Conservation (phyloP, 2,797 vertebrate species). For the Phyllotis vaccarum region DNA sequence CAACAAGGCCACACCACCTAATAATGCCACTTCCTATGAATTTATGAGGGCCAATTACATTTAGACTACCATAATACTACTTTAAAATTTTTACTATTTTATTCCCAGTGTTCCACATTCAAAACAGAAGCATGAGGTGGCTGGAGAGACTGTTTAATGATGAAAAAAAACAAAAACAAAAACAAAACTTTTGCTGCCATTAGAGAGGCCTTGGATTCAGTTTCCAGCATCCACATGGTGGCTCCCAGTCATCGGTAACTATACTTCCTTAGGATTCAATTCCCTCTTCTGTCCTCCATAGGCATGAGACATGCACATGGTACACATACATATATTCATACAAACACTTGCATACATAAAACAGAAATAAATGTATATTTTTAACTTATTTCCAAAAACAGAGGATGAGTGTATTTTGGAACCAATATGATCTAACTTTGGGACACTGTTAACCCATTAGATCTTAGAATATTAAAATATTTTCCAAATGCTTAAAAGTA, state of each 20-base stretch:
- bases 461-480: background rate
- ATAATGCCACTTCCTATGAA: background rate
- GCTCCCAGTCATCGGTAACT: background rate
- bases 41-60: background rate
- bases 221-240: background rate
- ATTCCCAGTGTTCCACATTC: background rate
- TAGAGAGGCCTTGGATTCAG: background rate
- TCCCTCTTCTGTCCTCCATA: background rate
- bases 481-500: background rate
- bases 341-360: background rate
- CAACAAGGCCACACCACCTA: background rate
- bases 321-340: background rate
- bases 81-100: slow-evolving; percentile 7
- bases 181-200: background rate
- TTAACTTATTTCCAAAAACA: background rate
- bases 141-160: background rate
- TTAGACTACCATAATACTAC: background rate
- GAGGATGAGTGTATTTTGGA: slow-evolving; percentile 23
- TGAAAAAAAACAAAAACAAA: too few species aligned
- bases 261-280: background rate
- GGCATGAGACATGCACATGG: background rate
- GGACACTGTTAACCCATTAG: background rate
- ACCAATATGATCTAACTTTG: slow-evolving; percentile 9
- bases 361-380: background rate
- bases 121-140: background rate